Conservation (phyloP, 2,113 vertebrate species). For the Oceanites oceanicus region DNA sequence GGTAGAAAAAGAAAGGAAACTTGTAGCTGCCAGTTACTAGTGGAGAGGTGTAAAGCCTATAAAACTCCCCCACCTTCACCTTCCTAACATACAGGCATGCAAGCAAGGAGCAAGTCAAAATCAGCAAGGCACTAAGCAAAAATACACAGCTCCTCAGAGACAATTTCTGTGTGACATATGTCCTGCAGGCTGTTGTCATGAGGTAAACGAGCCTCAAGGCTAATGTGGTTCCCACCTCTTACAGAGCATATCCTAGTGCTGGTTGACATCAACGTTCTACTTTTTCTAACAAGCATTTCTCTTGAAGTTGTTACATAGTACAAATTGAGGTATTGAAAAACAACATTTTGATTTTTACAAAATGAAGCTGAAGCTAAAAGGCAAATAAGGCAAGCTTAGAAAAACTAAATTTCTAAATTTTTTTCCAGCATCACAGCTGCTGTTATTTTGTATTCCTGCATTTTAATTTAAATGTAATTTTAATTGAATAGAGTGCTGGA, state of each 20-base stretch:
- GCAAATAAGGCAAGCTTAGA: background rate
- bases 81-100: background rate
- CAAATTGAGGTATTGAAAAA: background rate
- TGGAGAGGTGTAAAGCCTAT: background rate
- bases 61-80: background rate
- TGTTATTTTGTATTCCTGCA: background rate
- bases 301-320: background rate
- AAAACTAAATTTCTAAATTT: background rate
- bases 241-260: background rate
- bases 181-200: background rate
- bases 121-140: background rate
- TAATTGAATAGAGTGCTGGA: background rate
- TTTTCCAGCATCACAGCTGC: background rate
- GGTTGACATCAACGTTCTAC: background rate
- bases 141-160: background rate
- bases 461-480: background rate
- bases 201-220: background rate
- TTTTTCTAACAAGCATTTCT: background rate
- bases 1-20: background rate
- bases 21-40: background rate
- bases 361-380: background rate
- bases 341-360: background rate
- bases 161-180: background rate
- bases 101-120: background rate
- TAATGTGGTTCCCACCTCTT: accelerated